These are phyloP conservation scores for Clamator glandarius DNA, from an alignment of 2,797 vertebrate genomes.

Conservation along the genomic window DNA sequence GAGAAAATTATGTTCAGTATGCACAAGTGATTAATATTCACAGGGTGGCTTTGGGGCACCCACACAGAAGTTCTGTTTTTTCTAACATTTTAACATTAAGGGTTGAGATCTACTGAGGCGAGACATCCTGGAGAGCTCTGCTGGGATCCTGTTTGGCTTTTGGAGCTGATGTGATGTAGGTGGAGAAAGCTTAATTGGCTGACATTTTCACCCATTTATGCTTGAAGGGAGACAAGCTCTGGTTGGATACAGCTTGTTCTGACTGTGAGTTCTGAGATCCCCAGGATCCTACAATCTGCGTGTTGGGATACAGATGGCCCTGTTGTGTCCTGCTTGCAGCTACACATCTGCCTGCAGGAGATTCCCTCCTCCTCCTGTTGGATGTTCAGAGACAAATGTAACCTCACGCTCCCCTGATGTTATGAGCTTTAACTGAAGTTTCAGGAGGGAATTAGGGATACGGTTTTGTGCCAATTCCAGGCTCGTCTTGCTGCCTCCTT, in stretches of 20 bases:
- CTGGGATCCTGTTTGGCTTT: conserved; percentile 3
- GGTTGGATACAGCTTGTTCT: conserved; percentile 11
- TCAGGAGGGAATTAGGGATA: background rate
- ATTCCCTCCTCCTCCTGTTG: background rate
- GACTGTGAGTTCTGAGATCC: conserved; percentile 5
- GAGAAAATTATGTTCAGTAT: background rate
- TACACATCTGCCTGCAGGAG: background rate
- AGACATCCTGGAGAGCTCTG: conserved; percentile 35
- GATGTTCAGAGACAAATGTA: background rate
- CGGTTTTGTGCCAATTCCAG: background rate
- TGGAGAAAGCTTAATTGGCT: conserved; percentile 44
- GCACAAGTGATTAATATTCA: conserved; percentile 3
- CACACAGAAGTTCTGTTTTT: conserved; percentile 46
- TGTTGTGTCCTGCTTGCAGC: background rate
- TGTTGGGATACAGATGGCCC: background rate
- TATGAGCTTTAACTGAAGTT: background rate
- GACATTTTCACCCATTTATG: conserved; percentile 51
- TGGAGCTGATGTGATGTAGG: conserved; percentile 5
- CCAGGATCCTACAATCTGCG: background rate
- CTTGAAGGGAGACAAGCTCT: background rate
- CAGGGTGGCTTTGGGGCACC: conserved; percentile 48
- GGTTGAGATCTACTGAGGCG: background rate
- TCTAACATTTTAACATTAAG: background rate
- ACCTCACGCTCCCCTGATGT: background rate
- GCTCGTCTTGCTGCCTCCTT: background rate